These are phyloP conservation scores for Bergia puertoricense DNA, from an alignment of 92 coral and sea anemone species.

Conservation along the genomic window DNA sequence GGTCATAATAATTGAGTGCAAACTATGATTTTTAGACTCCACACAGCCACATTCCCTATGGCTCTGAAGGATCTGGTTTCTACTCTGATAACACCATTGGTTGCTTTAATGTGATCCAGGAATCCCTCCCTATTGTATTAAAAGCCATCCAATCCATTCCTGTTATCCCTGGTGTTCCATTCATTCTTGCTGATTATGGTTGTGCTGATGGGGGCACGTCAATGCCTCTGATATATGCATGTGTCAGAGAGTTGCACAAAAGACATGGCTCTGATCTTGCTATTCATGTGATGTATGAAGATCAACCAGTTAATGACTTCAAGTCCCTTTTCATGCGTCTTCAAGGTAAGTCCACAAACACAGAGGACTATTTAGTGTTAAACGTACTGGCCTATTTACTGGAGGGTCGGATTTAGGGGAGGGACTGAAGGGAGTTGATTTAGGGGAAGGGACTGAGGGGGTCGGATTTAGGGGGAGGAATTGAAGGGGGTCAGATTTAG, in stretches of 20 bases:
- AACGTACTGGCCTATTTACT: too few relatives aligned
- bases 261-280: constrained; percentile 66
- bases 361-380: too few relatives aligned
- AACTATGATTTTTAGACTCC: constrained; percentile 31
- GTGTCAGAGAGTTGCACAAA: constrained; percentile 67
- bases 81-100: constrained; percentile 83
- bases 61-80: constrained; percentile 83
- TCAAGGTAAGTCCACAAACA: constrained; percentile 53
- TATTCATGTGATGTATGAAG: constrained; percentile 74
- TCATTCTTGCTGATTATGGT: constrained; percentile 72
- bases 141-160: constrained; percentile 45
- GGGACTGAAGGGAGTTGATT: too few relatives aligned
- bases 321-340: constrained; percentile 78
- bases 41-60: constrained; percentile 69
- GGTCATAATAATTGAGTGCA: too few relatives aligned
- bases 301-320: constrained; percentile 89
- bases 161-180: constrained; percentile 41
- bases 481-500: too few relatives aligned
- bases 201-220: constrained; percentile 88
- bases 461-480: too few relatives aligned
- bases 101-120: constrained; percentile 72
- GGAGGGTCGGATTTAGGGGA: too few relatives aligned
- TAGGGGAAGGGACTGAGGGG: too few relatives aligned
- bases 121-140: constrained; percentile 58
- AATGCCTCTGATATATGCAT: constrained; percentile 73